phyloP scores from a whole-genome alignment of 1,140 invertebrate genomes.

The Helicoverpa zea region DNA sequence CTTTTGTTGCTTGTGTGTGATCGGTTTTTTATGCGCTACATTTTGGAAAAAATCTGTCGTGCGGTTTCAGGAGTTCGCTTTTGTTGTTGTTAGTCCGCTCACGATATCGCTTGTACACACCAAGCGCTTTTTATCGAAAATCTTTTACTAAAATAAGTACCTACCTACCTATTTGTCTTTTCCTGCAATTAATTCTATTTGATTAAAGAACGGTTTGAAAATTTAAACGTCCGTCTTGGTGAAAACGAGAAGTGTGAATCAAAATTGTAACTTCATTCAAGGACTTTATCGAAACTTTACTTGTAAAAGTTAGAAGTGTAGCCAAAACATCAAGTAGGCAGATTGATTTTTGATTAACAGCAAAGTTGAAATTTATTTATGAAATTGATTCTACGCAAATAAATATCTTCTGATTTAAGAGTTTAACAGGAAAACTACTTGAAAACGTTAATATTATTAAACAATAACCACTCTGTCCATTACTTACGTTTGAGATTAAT shows the following conservation, averaged over 20 bases:
- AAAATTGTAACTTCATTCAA: conserved; percentile 6
- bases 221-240: conserved; percentile 4
- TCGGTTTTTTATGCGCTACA: no score
- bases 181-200: no score
- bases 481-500: neutral
- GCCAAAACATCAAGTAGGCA: neutral
- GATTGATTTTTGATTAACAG: conserved; percentile 32
- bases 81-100: no score
- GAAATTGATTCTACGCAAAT: conserved; percentile 7
- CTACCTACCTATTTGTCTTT: no score
- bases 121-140: no score
- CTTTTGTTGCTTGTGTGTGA: no score
- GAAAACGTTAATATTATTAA: conserved; percentile 8
- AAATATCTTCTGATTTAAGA: neutral
- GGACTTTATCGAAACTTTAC: no score
- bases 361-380: conserved; percentile 15
- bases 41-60: no score
- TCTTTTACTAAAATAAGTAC: no score
- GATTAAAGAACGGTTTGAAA: neutral
- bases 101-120: no score
- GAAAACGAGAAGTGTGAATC: neutral
- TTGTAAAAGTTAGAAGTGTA: neutral
- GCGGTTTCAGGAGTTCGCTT: no score
- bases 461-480: conserved; percentile 2
- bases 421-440: conserved; percentile 20